These are phyloP conservation scores for Cydia splendana DNA, from an alignment of 1,140 invertebrate species.

Conservation along the genomic window DNA sequence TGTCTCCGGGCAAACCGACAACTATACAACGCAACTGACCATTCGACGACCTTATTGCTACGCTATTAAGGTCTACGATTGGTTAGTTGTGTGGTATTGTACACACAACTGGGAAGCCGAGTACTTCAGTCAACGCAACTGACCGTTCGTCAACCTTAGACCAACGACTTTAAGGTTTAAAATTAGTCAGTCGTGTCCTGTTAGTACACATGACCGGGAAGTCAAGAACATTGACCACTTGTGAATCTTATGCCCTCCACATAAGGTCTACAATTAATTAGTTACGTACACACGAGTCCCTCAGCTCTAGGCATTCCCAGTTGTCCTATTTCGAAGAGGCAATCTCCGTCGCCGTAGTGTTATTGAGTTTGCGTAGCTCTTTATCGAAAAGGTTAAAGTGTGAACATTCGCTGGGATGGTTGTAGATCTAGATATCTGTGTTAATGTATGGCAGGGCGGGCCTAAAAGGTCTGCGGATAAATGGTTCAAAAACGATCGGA, in stretches of 20 bases:
- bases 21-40: too few species aligned
- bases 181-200: too few species aligned
- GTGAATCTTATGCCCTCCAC: background rate
- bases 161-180: too few species aligned
- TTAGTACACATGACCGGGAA: too few species aligned
- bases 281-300: background rate
- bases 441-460: too few species aligned
- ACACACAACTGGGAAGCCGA: too few species aligned
- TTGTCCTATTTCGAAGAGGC: constrained; percentile 10
- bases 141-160: too few species aligned
- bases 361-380: constrained; percentile 15
- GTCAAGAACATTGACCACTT: background rate
- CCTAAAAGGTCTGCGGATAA: too few species aligned
- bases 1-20: background rate
- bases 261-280: background rate
- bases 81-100: background rate
- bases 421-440: background rate
- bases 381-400: constrained; percentile 24
- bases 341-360: constrained; percentile 15
- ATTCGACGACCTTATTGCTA: background rate
- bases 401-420: background rate
- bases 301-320: background rate
- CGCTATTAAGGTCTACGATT: background rate
- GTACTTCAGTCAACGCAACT: too few species aligned
- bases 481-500: too few species aligned